Base-by-base conservation (phyloP, 2,888 invertebrate species). In the Ferrisia virgata region DNA sequence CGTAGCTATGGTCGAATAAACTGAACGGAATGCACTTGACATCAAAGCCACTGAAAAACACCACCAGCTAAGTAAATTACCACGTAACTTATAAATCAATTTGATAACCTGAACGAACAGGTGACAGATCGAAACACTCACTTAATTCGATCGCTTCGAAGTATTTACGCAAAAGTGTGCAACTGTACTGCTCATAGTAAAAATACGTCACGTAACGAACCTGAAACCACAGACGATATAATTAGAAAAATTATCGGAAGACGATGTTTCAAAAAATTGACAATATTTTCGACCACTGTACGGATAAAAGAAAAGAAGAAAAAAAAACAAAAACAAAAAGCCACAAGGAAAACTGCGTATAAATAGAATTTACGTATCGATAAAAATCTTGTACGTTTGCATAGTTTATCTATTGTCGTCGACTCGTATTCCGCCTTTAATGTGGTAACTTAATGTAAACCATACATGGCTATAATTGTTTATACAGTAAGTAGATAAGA, bases 41-140 rank as follows among this genome's bases (percentile, higher is more conserved):
- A 18, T 76, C 72, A 76, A 76, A 76, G 72, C 36, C 72, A 76
- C 72, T 76, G 72, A 36, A 76, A 76, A 76, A 76, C 22, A 47
- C n/a, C 47, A n/a, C 5, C 47, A 13, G 6, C 5, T 3, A n/a
- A n/a, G n/a, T n/a, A n/a, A n/a, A n/a, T n/a, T 53, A 53, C 15
- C 39, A 39, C 39, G 39, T 39, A 39, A 53, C 6, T 53, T 53
- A 53, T n/a, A 33, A 64, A 64, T 28, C 25, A 64, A 64, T 15
- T 28, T 3, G 2, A 64, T 25, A 64, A 64, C 9, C 25, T 25
- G 25, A n/a, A n/a, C 64, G 25, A 64, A 3, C 2, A 64, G 5
- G 25, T 1, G 9, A 3, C 64, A 47, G 47, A 47, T n/a, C n/a
- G 13, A n/a, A 4, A 11, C 64, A 76, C 72, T 76, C 18, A 76